Base-by-base conservation (phyloP, 2,113 vertebrate genomes). In the Entelurus aequoreus region DNA sequence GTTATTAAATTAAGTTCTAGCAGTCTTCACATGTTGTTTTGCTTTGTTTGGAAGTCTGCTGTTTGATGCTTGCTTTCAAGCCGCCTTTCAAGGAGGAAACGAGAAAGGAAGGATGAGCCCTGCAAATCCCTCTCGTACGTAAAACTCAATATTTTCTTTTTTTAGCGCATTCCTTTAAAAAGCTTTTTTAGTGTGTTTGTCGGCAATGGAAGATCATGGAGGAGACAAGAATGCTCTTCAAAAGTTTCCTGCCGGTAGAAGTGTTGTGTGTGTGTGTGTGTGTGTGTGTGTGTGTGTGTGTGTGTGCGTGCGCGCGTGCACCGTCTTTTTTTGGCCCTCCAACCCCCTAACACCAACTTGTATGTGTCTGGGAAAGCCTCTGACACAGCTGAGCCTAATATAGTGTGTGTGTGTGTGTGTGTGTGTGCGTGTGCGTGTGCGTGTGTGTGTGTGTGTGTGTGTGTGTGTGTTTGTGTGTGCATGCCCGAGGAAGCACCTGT, bases 401-500 rank as follows among this genome's bases (percentile, higher is more conserved):
- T 86, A 83, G 80, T 79, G 19, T 19, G 19, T 19, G 19, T 19
- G 19, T 19, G 2, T 19, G 19, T 19, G 19, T 54, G 64, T 66
- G 63, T 72, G 75, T 79, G 66, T 79, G 63, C 40, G 69, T 78
- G 60, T 71, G 54, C 59, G 48, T 40, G 47, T 42, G 75, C 3
- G 28, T 28, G 4, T 5, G 42, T 4, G 10, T 3, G 4, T 4
- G 42, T 46, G 42, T 66, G 12, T 61, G n/a, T 69, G 67, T 69
- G 76, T 67, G 68, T 62, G 36, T 49, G 71, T 65, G 62, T 19
- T 11, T 55, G 78, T 79, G 77, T 62, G 75, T 81, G 84, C 80
- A 66, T 72, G 61, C 54, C 79, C 75, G 72, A 91, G 90, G 90
- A 91, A 91, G 84, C 90, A 91, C 90, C 90, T 91, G 90, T 86